phyloP scores from a whole-genome alignment of 2,888 invertebrate species.

The Philopedon plagiatum region DNA sequence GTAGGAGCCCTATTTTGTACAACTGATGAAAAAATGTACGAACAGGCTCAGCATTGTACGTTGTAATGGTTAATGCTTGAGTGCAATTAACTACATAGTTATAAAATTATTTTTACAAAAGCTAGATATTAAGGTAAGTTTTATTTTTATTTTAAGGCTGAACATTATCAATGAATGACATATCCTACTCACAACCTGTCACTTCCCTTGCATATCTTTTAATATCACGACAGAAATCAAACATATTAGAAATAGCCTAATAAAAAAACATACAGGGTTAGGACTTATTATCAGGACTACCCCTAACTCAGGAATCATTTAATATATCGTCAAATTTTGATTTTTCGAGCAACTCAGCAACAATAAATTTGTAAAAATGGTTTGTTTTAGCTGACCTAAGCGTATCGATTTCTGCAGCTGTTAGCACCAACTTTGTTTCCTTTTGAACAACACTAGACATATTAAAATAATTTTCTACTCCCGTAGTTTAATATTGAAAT shows the following conservation, averaged over 20 bases:
- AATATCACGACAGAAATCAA: constrained; percentile 31
- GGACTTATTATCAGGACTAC: no score
- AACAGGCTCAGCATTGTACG: constrained; percentile 35
- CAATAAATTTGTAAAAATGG: no score
- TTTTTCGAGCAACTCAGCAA: no score
- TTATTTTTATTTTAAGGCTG: constrained; percentile 42
- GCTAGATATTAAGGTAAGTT: constrained; percentile 31
- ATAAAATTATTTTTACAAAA: constrained; percentile 44
- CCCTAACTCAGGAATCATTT: no score
- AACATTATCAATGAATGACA: constrained; percentile 38
- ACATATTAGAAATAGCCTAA: constrained; percentile 31
- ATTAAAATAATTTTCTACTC: no score
- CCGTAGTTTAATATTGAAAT: no score
- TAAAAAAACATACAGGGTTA: constrained; percentile 14
- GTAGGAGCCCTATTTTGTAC: constrained; percentile 43
- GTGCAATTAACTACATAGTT: constrained; percentile 36
- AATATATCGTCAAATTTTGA: no score
- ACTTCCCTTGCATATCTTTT: constrained; percentile 40
- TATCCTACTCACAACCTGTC: constrained; percentile 30
- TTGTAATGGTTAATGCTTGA: constrained; percentile 38
- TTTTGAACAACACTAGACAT: no score
- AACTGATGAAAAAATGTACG: constrained; percentile 42
- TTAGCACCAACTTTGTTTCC: no score
- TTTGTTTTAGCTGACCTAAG: no score
- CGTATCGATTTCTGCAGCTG: no score